Evolutionary conservation across 2,113 vertebrate genomes (phyloP).

Genomic region (Lontra canadensis): DNA sequence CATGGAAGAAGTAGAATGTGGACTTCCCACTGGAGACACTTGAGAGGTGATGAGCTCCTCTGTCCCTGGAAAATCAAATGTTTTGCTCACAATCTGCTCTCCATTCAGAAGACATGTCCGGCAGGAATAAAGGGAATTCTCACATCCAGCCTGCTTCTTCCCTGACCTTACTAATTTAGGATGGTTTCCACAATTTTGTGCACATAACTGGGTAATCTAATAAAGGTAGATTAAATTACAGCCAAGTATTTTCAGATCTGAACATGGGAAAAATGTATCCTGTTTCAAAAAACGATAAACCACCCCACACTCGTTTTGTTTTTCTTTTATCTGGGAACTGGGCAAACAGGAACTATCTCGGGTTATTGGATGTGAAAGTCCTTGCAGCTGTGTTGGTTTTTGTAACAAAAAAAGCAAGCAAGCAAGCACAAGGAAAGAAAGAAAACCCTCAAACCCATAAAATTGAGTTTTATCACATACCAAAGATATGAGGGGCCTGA

Average conservation of each 20-base stretch:
- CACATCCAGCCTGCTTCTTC: slow-evolving; percentile 63
- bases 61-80: neutral
- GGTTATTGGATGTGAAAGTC: slow-evolving; percentile 58
- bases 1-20: neutral
- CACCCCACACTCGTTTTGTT: slow-evolving; percentile 65
- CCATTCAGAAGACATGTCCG: neutral
- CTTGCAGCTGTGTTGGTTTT: slow-evolving; percentile 56
- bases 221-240: slow-evolving; percentile 84
- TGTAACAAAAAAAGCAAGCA: neutral
- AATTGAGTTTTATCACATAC: slow-evolving; percentile 27
- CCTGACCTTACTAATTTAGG: slow-evolving; percentile 78
- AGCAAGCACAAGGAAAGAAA: neutral
- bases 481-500: slow-evolving; percentile 14
- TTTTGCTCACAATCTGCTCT: neutral
- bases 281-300: slow-evolving; percentile 73
- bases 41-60: neutral
- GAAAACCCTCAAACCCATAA: neutral
- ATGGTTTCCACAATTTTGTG: slow-evolving; percentile 69
- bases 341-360: slow-evolving; percentile 52
- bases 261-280: slow-evolving; percentile 79
- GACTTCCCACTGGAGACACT: neutral
- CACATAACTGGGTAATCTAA: slow-evolving; percentile 74
- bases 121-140: slow-evolving; percentile 57
- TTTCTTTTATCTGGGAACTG: slow-evolving; percentile 78
- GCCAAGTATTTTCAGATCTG: slow-evolving; percentile 77